Evolutionary conservation across 2,797 vertebrate genomes (phyloP).

Genomic region (Malacoctenus gilli): DNA sequence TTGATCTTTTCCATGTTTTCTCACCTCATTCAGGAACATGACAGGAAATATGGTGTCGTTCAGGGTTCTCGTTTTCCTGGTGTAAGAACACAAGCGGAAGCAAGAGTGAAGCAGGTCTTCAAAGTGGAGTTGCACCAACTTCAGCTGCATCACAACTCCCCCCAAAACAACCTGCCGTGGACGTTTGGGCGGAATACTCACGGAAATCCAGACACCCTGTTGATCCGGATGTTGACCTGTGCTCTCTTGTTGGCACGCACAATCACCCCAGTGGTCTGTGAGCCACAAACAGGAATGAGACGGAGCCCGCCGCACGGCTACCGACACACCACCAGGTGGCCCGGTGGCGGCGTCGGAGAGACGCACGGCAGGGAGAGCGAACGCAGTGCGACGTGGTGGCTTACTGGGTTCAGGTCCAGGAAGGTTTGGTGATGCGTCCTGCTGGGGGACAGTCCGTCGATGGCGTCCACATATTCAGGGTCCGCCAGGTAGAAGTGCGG

Average conservation of each 20-base stretch:
- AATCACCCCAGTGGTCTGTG: constrained; percentile 82
- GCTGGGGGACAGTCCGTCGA: constrained; percentile 77
- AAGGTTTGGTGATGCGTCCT: constrained; percentile 81
- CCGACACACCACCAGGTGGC: constrained; percentile 40
- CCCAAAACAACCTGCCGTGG: too few species aligned
- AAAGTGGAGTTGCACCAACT: fast-evolving
- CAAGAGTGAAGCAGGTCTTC: not conserved
- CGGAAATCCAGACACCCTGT: constrained; percentile 66
- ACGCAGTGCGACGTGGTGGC: too few species aligned
- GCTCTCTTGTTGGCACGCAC: constrained; percentile 83
- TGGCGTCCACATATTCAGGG: constrained; percentile 65
- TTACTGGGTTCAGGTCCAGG: constrained; percentile 85
- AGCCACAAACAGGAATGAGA: not conserved
- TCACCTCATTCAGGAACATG: constrained; percentile 84
- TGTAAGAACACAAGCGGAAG: not conserved
- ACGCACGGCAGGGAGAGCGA: too few species aligned
- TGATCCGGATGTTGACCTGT: constrained; percentile 79
- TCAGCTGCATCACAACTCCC: too few species aligned
- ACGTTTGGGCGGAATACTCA: constrained; percentile 63
- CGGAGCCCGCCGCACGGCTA: constrained; percentile 4
- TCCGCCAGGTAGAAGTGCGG: constrained; percentile 85
- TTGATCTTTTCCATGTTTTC: too few species aligned
- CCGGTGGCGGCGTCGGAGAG: not conserved
- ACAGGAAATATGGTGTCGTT: constrained; percentile 78
- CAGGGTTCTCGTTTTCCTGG: constrained; percentile 67